A percentile compares a stretch with the other conserved stretches of the same genome.
Conservation (phyloP, 2,113 vertebrate species). For the Elgaria multicarinata region DNA sequence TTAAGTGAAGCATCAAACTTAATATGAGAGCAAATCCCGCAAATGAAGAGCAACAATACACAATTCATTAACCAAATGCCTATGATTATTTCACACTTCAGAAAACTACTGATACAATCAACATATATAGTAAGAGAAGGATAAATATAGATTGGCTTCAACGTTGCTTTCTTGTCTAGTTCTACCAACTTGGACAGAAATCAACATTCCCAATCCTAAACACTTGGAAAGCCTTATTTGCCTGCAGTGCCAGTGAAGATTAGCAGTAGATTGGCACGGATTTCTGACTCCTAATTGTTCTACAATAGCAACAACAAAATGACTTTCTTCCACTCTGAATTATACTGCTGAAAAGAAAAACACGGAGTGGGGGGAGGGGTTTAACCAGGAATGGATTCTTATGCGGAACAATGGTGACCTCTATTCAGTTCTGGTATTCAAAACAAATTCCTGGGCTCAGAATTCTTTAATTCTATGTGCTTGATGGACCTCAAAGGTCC, state of each 20-base stretch:
- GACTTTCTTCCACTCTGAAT: not conserved
- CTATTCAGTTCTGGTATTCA: not conserved
- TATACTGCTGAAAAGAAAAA: not conserved
- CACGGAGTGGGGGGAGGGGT: too few species aligned
- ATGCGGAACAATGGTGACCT: too few species aligned
- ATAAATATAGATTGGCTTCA: constrained; percentile 66
- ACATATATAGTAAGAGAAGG: constrained; percentile 48
- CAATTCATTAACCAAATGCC: constrained; percentile 81
- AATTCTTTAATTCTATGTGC: not conserved
- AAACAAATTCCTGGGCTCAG: not conserved
- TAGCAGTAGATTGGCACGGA: not conserved
- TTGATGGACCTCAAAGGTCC: not conserved
- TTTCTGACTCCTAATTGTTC: not conserved
- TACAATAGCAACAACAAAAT: not conserved
- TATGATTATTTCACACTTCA: constrained; percentile 79
- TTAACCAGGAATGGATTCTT: too few species aligned
- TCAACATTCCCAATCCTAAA: not conserved
- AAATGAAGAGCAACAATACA: constrained; percentile 78
- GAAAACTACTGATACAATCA: constrained; percentile 71
- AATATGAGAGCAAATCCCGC: constrained; percentile 79
- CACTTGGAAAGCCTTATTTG: not conserved
- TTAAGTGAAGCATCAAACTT: constrained; percentile 81
- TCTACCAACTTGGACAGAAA: constrained; percentile 2
- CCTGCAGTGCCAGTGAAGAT: not conserved
- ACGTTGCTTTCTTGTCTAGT: constrained; percentile 3